Conservation (phyloP, 2,797 vertebrate species). For the Lagorchestes hirsutus region DNA sequence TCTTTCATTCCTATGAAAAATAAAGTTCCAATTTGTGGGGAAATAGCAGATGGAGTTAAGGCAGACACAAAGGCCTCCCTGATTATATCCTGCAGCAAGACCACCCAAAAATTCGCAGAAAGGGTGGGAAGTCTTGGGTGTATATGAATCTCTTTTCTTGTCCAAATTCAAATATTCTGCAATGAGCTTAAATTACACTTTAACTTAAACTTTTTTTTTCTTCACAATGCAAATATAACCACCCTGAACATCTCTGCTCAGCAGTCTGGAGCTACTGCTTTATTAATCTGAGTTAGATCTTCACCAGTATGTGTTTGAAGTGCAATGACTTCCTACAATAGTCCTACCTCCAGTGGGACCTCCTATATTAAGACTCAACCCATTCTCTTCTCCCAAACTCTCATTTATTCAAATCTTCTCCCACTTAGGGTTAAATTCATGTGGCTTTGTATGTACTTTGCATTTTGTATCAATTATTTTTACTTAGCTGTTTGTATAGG, state of each 20-base stretch:
- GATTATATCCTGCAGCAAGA: conserved; percentile 52
- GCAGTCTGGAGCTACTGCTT: conserved; percentile 12
- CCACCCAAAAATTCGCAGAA: conserved; percentile 55
- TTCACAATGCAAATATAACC: neutral
- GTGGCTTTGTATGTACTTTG: neutral
- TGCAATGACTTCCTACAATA: neutral
- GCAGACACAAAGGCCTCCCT: conserved; percentile 11
- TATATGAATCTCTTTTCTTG: neutral
- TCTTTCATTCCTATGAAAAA: conserved; percentile 44
- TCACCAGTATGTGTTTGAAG: conserved; percentile 11
- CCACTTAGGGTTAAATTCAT: neutral
- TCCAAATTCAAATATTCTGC: neutral
- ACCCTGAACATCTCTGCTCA: neutral
- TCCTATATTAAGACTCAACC: neutral
- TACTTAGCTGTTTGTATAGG: neutral
- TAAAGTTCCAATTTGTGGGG: neutral
- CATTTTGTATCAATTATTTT: neutral
- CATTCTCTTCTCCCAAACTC: neutral
- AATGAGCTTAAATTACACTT: neutral
- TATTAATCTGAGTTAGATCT: conserved; percentile 5
- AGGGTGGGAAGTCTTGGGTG: neutral
- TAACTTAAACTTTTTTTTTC: conserved; percentile 11
- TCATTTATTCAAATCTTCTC: neutral
- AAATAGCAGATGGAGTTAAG: conserved; percentile 49
- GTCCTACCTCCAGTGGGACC: neutral